phyloP scores from a whole-genome alignment of 2,797 vertebrate genomes.

The Saxicola maurus region DNA sequence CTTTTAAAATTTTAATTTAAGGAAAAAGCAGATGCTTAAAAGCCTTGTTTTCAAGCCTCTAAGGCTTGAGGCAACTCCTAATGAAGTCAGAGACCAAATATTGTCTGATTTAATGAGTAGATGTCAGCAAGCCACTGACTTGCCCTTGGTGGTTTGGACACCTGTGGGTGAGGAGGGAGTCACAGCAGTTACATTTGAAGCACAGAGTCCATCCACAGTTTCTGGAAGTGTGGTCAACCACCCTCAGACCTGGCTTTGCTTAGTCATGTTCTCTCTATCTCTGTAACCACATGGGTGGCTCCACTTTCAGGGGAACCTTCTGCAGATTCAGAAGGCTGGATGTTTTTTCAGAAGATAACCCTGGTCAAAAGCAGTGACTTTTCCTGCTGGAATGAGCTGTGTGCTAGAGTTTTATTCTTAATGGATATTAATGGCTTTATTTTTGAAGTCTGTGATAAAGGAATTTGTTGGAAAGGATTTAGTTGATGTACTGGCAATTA shows the following conservation, averaged over 20 bases:
- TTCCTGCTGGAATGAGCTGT: neutral
- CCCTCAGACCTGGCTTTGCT: neutral
- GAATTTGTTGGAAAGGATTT: neutral
- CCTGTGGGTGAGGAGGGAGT: neutral
- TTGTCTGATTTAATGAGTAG: neutral
- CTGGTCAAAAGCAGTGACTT: neutral
- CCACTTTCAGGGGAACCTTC: neutral
- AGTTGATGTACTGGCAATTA: neutral
- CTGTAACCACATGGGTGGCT: neutral
- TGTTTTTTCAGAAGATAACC: neutral
- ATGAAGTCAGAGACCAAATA: neutral
- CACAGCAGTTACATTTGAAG: neutral
- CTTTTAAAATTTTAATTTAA: neutral
- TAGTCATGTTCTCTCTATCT: fast-evolving
- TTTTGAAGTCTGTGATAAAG: neutral
- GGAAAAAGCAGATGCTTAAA: neutral
- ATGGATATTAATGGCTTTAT: neutral
- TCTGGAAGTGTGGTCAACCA: neutral
- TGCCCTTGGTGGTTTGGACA: neutral
- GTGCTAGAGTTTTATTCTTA: neutral
- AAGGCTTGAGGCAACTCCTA: neutral
- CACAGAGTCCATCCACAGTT: neutral
- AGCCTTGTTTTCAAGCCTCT: neutral
- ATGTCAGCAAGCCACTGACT: neutral
- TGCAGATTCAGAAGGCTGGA: neutral